Conservation (phyloP, 2,888 invertebrate genomes). For the Melanargia galathea region DNA sequence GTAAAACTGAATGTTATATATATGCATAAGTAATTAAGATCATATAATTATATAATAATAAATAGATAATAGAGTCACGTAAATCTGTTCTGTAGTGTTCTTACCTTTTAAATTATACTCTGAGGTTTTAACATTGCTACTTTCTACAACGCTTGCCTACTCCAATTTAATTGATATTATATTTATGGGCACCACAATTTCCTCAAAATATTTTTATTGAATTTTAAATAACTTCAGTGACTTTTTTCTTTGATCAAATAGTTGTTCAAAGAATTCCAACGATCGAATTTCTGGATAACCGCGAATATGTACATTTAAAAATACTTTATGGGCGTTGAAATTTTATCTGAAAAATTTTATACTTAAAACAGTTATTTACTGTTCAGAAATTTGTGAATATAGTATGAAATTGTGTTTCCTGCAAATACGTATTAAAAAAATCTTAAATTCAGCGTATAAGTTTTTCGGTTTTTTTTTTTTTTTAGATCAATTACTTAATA, state of each 20-base stretch:
- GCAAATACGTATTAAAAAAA: background rate
- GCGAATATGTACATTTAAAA: too few species aligned
- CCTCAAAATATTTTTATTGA: background rate
- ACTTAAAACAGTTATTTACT: background rate
- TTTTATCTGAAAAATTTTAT: too few species aligned
- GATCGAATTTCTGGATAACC: too few species aligned
- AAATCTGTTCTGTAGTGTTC: slow-evolving; percentile 70
- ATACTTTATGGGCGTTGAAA: too few species aligned
- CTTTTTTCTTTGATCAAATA: background rate
- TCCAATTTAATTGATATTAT: background rate
- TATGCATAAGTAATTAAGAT: slow-evolving; percentile 72
- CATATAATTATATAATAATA: slow-evolving; percentile 63
- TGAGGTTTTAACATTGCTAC: slow-evolving; percentile 79
- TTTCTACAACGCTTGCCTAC: slow-evolving; percentile 31
- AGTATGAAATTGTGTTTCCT: background rate
- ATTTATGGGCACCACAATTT: background rate
- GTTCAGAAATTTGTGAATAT: background rate
- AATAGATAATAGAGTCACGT: slow-evolving; percentile 52
- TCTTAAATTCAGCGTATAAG: background rate
- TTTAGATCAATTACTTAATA: background rate
- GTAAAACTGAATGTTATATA: slow-evolving; percentile 81
- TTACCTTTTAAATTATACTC: slow-evolving; percentile 51
- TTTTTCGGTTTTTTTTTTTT: too few species aligned
- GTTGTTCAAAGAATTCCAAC: too few species aligned
- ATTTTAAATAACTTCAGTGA: background rate